These are phyloP conservation scores for Nectonema munidae DNA, from an alignment of 2,888 invertebrate species.

Conservation along the genomic window DNA sequence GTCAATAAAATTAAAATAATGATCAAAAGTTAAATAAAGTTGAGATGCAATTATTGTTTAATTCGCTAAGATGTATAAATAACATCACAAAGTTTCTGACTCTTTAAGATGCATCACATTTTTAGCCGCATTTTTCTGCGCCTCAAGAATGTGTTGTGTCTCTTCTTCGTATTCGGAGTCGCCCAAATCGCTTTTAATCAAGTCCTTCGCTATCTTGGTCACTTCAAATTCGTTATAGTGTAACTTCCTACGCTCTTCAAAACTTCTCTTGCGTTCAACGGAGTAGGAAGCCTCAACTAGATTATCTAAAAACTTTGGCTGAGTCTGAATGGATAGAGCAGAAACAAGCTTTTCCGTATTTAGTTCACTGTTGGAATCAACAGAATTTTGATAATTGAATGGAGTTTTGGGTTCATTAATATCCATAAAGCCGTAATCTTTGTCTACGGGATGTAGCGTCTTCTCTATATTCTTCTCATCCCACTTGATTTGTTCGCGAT, in stretches of 20 bases:
- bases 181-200: slow-evolving; percentile 57
- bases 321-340: background rate
- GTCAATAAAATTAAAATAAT: too few relatives aligned
- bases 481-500: slow-evolving; percentile 42
- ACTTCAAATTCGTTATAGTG: slow-evolving; percentile 94
- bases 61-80: too few relatives aligned
- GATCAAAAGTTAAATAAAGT: too few relatives aligned
- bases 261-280: slow-evolving; percentile 31
- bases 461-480: slow-evolving; percentile 96
- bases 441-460: slow-evolving; percentile 78
- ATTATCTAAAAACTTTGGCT: background rate
- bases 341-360: background rate
- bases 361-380: background rate
- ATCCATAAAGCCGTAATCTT: slow-evolving; percentile 98
- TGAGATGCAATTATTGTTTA: too few relatives aligned
- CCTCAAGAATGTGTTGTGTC: too few relatives aligned
- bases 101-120: too few relatives aligned
- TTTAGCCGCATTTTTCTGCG: too few relatives aligned
- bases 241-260: slow-evolving; percentile 64
- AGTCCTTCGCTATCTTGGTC: slow-evolving; percentile 53
- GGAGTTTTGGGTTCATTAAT: slow-evolving; percentile 21
- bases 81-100: too few relatives aligned
- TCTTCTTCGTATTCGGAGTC: slow-evolving; percentile 36
- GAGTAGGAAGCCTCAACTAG: too few relatives aligned
- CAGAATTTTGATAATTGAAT: slow-evolving; percentile 1